These are phyloP conservation scores for Neodiprion pinetum DNA, from an alignment of 1,140 invertebrate genomes.

Conservation along the genomic window DNA sequence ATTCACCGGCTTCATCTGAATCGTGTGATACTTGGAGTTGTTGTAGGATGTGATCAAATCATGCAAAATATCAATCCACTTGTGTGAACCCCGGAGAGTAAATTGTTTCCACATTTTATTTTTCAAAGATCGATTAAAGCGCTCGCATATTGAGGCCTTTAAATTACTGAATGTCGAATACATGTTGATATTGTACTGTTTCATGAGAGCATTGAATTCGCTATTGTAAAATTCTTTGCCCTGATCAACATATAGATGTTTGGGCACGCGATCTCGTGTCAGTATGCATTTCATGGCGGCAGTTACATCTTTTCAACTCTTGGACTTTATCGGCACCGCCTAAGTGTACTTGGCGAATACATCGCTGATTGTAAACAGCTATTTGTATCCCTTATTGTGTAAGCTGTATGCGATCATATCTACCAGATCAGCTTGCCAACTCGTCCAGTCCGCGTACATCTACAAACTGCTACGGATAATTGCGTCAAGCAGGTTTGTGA, in stretches of 20 bases:
- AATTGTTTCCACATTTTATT: neutral
- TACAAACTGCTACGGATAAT: no score
- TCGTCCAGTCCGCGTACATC: neutral
- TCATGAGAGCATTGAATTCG: constrained; percentile 16
- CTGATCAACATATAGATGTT: no score
- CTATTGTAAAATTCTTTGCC: neutral
- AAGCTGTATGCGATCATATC: constrained; percentile 13
- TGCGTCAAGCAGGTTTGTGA: no score
- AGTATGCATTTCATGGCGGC: no score
- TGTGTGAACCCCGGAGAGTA: constrained; percentile 4
- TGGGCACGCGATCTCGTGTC: no score
- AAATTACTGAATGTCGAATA: constrained; percentile 7
- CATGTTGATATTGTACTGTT: constrained; percentile 22
- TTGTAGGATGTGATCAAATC: constrained; percentile 54
- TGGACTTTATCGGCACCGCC: constrained; percentile 25
- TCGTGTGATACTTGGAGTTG: constrained; percentile 31
- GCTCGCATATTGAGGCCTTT: neutral
- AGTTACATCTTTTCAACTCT: constrained; percentile 14
- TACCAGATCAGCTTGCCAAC: constrained; percentile 23
- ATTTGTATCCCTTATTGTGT: constrained; percentile 21
- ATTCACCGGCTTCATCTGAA: constrained; percentile 11
- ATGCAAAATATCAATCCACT: constrained; percentile 50
- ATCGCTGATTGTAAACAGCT: constrained; percentile 25
- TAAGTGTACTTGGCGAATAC: constrained; percentile 28
- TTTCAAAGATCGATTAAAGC: constrained; percentile 17